Conservation (phyloP, 1,140 invertebrate genomes). For the Pseudomyrmex concolor region DNA sequence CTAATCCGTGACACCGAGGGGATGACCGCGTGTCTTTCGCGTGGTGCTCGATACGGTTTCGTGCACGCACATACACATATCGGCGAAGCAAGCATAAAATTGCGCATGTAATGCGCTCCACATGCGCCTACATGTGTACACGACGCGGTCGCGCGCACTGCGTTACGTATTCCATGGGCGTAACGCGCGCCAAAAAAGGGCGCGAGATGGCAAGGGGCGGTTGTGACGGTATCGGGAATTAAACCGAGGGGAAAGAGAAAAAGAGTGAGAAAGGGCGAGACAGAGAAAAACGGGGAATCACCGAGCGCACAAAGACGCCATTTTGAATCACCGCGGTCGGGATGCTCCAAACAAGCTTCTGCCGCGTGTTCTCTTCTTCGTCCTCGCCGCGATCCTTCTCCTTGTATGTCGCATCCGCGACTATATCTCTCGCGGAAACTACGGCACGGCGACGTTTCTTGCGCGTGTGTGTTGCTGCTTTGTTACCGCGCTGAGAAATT, state of each 20-base stretch:
- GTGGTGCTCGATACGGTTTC: conserved; percentile 24
- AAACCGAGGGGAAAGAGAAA: conserved; percentile 49
- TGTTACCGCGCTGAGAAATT: conserved; percentile 20
- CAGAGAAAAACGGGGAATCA: conserved; percentile 38
- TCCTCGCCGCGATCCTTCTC: background rate
- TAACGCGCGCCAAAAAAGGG: conserved; percentile 63
- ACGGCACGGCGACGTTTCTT: background rate
- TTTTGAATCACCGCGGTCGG: conserved; percentile 49
- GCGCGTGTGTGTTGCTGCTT: background rate
- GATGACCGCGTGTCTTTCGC: conserved; percentile 46
- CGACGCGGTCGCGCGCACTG: conserved; percentile 33
- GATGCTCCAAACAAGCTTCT: conserved; percentile 55
- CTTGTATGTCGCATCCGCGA: background rate
- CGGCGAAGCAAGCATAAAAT: background rate
- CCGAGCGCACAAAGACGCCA: conserved; percentile 54
- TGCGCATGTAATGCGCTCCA: conserved; percentile 47
- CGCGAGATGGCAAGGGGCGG: conserved; percentile 14
- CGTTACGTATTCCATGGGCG: conserved; percentile 70
- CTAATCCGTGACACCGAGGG: conserved; percentile 65
- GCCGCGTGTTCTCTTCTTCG: conserved; percentile 1
- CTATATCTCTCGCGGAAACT: conserved; percentile 36
- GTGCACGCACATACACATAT: background rate
- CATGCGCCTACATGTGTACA: conserved; percentile 51
- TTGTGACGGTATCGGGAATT: conserved; percentile 63
- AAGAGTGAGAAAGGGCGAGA: conserved; percentile 51